Evolutionary conservation across 30 jellyfish, hydroid and myxozoan genomes (phyloP).

Genomic region (Hydractinia echinata): DNA sequence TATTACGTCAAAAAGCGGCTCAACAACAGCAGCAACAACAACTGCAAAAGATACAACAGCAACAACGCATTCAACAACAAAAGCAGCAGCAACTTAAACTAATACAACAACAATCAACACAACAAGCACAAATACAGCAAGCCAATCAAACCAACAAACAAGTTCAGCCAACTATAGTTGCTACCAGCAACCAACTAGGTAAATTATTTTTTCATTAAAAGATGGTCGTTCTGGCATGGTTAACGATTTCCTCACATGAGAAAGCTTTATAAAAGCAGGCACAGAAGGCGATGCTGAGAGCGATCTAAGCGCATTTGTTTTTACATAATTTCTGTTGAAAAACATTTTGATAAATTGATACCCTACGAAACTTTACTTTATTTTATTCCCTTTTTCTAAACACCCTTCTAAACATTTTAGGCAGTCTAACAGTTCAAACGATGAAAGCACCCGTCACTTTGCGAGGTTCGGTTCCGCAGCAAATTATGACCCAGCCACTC

Average conservation of each 20-base stretch:
- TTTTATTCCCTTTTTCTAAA: no score
- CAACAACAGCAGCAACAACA: slow-evolving; percentile 77
- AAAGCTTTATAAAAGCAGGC: no score
- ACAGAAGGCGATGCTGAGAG: no score
- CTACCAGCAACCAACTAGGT: slow-evolving; percentile 57
- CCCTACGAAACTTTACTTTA: no score
- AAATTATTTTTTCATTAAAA: background rate
- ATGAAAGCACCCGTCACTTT: slow-evolving; percentile 76
- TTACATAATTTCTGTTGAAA: no score
- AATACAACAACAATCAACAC: slow-evolving; percentile 57
- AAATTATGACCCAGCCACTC: slow-evolving; percentile 54
- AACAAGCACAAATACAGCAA: slow-evolving; percentile 41
- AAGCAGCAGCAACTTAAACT: slow-evolving; percentile 65
- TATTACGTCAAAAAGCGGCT: slow-evolving; percentile 62
- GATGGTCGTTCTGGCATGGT: no score
- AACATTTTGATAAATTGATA: no score
- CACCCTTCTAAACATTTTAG: background rate
- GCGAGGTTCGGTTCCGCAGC: slow-evolving; percentile 84
- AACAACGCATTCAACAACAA: slow-evolving; percentile 48
- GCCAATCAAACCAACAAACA: slow-evolving; percentile 58
- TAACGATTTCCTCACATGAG: no score
- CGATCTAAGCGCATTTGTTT: no score
- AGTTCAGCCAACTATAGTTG: slow-evolving; percentile 49
- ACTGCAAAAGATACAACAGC: slow-evolving; percentile 52
- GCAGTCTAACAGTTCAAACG: slow-evolving; percentile 81